Conservation (phyloP, 2,888 invertebrate genomes). For the Seira musarum region DNA sequence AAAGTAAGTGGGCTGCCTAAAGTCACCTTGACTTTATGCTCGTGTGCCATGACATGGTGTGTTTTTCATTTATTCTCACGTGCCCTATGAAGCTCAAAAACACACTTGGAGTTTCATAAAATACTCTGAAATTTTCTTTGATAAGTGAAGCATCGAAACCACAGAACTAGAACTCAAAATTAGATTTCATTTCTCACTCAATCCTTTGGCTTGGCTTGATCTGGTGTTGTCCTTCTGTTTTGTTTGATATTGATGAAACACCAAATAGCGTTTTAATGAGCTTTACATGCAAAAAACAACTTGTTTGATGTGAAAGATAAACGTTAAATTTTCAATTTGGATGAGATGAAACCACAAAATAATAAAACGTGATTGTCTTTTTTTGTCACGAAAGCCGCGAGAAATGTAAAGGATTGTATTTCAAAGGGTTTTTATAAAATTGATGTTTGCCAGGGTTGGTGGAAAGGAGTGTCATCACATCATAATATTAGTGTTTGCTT, state of each 20-base stretch:
- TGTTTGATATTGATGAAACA: slow-evolving; percentile 16
- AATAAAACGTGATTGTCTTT: neutral
- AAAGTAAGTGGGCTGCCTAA: neutral
- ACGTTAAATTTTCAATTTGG: neutral
- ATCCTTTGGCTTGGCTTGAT: no score
- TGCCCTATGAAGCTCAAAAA: neutral
- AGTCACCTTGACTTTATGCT: neutral
- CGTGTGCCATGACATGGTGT: neutral
- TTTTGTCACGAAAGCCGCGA: neutral
- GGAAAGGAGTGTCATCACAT: neutral
- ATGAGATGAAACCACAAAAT: neutral
- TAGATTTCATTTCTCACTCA: slow-evolving; percentile 31
- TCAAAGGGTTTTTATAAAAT: neutral
- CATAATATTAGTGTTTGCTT: neutral
- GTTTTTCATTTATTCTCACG: slow-evolving; percentile 20
- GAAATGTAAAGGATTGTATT: neutral
- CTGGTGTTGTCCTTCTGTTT: neutral
- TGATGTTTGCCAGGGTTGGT: neutral
- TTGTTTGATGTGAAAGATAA: neutral
- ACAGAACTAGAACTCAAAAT: slow-evolving; percentile 47
- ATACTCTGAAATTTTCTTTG: slow-evolving; percentile 21
- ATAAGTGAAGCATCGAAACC: slow-evolving; percentile 38
- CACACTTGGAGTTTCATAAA: neutral
- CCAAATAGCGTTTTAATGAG: slow-evolving; percentile 47
- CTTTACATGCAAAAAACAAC: slow-evolving; percentile 14